Evolutionary conservation across 2,113 vertebrate species (phyloP).

Genomic region (Cyanoramphus novaezelandiae): DNA sequence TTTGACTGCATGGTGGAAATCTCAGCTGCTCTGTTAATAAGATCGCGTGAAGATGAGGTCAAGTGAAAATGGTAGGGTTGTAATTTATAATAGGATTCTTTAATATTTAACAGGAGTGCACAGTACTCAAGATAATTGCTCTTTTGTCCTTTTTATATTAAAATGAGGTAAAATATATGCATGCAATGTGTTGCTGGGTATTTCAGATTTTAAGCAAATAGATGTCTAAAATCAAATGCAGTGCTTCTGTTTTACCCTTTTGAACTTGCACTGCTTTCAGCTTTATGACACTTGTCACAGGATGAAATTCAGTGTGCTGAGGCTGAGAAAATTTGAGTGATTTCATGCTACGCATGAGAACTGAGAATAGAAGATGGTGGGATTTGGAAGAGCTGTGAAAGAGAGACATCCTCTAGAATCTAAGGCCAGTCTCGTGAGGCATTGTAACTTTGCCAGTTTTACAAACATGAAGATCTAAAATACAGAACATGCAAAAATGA

Average conservation of each 20-base stretch:
- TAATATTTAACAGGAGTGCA: not conserved
- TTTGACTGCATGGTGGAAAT: not conserved
- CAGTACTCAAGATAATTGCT: not conserved
- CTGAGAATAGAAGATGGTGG: not conserved
- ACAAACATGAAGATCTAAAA: not conserved
- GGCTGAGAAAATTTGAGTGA: constrained; percentile 6
- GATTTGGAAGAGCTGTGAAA: not conserved
- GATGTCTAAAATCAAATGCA: not conserved
- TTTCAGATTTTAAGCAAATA: not conserved
- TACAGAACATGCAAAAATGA: not conserved
- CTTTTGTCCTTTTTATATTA: not conserved
- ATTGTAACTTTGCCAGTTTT: not conserved
- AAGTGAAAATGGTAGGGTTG: not conserved
- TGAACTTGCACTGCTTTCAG: not conserved
- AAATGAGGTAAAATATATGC: not conserved
- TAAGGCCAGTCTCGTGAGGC: not conserved
- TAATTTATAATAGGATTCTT: constrained; percentile 1
- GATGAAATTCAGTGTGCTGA: constrained; percentile 20
- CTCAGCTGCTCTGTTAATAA: not conserved
- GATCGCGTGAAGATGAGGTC: not conserved
- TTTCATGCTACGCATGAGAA: constrained; percentile 1
- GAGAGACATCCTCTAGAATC: not conserved
- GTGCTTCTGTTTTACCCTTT: constrained; percentile 4
- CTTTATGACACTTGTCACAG: not conserved
- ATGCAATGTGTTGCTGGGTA: not conserved